Evolutionary conservation across 2,797 vertebrate species (phyloP), one percentile per base, ranked within the genome.

Genomic region (Scolopax bukidnonensis): DNA sequence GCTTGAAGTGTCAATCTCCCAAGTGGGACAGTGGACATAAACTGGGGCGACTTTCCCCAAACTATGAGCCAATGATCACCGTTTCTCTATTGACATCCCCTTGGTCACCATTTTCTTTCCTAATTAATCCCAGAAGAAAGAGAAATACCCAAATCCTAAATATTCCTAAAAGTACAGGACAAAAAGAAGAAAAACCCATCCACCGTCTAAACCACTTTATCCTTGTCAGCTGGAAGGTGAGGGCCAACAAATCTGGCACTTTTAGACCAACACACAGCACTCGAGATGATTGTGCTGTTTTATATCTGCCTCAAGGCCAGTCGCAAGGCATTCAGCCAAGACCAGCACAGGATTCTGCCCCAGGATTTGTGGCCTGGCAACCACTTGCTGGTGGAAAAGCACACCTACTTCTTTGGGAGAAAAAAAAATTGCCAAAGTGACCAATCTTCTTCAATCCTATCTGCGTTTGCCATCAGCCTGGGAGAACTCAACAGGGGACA

Each of bases 311-410:
- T 20, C 54, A n/a, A 89, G 54, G 61, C 53, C 32, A 24, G 25
- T 53, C 50, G 38, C 30, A 21, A 60, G 54, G 17, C 12, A 27
- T 5, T 14, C 10, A 3, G 47, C 4, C 8, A 0, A 45, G 27
- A 57, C 50, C 50, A 87, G 89, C 33, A 25, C 16, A 24, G 47
- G 57, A n/a, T 36, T 40, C 70, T 30, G 23, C 17, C 27, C 60
- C 11, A n/a, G 38, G 30, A 79, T 30, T 64, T 28, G 12, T 7
- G 57, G 60, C 16, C 69, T 89, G 73, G 20, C 36, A 89, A 9
- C 21, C 40, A 30, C 32, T 41, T 33, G 45, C 71, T 81, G 48
- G 5, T 57, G 16, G 73, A n/a, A 67, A 79, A 90, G 38, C 63
- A 59, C 18, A 6, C 5, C 40, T 30, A 25, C 32, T 81, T 40